phyloP scores from a whole-genome alignment of 2,113 vertebrate genomes.

The Ibidorhyncha struthersii region DNA sequence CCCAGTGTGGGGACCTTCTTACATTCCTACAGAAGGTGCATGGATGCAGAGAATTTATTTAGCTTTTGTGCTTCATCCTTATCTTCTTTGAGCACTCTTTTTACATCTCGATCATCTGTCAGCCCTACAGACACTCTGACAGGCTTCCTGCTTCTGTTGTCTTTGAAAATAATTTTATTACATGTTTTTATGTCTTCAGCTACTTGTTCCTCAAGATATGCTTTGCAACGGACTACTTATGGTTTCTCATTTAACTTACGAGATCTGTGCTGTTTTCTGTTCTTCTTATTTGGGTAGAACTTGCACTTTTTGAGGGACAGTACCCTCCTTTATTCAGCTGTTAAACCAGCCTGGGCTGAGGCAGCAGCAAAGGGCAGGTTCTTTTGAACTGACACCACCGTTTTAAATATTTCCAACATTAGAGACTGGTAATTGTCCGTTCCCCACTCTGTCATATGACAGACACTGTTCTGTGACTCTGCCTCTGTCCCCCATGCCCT shows the following conservation, averaged over 20 bases:
- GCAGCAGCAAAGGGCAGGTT: not conserved
- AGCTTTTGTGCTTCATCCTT: conserved; percentile 4
- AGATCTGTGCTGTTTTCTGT: not conserved
- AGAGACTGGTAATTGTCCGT: not conserved
- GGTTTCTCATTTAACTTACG: not conserved
- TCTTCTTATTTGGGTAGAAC: not conserved
- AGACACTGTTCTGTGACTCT: not conserved
- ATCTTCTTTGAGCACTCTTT: conserved; percentile 52
- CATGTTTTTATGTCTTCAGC: conserved; percentile 28
- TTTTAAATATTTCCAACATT: not conserved
- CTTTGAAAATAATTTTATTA: conserved; percentile 51
- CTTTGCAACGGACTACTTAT: not conserved
- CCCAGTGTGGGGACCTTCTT: not conserved
- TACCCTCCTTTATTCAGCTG: not conserved
- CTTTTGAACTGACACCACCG: not conserved
- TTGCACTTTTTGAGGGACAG: not conserved
- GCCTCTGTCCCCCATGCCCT: not conserved
- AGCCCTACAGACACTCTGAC: conserved; percentile 28
- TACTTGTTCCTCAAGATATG: conserved; percentile 10
- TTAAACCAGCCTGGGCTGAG: not conserved
- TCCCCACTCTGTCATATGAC: not conserved
- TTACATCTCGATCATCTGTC: conserved; percentile 41
- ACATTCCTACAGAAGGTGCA: not conserved
- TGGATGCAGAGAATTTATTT: not conserved
- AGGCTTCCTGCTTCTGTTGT: conserved; percentile 50